These are phyloP conservation scores for Chaetops frenatus DNA, from an alignment of 2,113 vertebrate species.

Conservation along the genomic window DNA sequence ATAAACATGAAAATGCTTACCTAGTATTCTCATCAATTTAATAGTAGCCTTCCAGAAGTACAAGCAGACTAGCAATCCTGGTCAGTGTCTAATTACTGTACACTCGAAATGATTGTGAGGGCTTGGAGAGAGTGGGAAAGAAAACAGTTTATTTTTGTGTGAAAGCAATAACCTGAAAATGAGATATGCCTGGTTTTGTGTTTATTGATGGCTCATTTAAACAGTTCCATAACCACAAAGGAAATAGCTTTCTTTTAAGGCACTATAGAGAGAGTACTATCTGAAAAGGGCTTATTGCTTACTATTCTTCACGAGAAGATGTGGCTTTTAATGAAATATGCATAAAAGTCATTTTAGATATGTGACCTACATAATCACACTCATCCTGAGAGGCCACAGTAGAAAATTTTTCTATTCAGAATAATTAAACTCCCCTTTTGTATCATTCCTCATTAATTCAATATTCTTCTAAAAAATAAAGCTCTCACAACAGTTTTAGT, in stretches of 20 bases:
- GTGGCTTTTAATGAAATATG: conserved; percentile 50
- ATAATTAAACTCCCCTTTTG: conserved; percentile 35
- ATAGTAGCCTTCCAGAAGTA: background rate
- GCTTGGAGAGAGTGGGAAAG: background rate
- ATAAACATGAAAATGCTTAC: background rate
- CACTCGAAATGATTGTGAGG: background rate
- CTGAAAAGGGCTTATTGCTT: background rate
- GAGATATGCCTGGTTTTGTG: background rate
- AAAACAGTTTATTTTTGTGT: background rate
- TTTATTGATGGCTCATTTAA: conserved; percentile 20
- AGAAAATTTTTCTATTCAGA: background rate
- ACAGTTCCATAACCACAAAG: conserved; percentile 13
- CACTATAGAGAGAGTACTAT: background rate
- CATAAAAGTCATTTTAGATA: conserved; percentile 28
- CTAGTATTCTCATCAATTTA: background rate
- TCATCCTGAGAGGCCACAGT: background rate
- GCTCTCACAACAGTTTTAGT: conserved; percentile 3
- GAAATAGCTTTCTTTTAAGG: conserved; percentile 25
- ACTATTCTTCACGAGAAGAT: background rate
- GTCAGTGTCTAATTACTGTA: background rate
- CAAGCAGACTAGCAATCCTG: background rate
- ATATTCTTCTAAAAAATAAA: conserved; percentile 56
- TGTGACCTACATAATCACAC: conserved; percentile 43
- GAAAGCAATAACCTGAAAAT: conserved; percentile 16
- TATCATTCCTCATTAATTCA: conserved; percentile 58